Percentiles rank a stretch among this genome's conserved stretches.
Evolutionary conservation across 2,797 vertebrate species (phyloP).

Genomic region (Etheostoma nigrum): DNA sequence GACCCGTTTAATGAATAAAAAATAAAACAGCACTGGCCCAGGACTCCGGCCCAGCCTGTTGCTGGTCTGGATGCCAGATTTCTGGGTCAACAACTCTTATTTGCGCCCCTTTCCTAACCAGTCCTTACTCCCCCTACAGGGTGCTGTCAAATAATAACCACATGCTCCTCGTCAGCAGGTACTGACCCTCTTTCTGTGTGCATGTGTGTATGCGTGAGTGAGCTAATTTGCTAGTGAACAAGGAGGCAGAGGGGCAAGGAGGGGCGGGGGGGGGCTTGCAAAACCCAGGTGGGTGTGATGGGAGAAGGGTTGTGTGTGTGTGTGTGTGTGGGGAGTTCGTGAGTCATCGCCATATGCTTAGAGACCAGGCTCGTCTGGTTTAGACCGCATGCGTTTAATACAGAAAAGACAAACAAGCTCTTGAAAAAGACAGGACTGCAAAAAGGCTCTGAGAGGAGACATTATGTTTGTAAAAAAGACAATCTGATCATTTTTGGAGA

Average conservation of each 20-base stretch:
- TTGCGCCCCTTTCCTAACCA: neutral
- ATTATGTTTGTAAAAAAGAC: slow-evolving; percentile 19
- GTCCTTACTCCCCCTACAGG: slow-evolving; percentile 18
- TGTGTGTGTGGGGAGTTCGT: slow-evolving; percentile 41
- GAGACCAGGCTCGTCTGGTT: slow-evolving; percentile 69
- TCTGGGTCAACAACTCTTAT: slow-evolving; percentile 52
- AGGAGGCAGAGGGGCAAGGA: neutral
- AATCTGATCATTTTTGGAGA: slow-evolving; percentile 13
- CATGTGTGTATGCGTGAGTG: neutral
- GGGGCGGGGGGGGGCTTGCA: slow-evolving; percentile 11
- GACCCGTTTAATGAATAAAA: neutral
- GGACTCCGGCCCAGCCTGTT: slow-evolving; percentile 23
- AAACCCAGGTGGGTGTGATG: slow-evolving; percentile 70
- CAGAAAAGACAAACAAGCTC: slow-evolving; percentile 39
- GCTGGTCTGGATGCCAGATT: slow-evolving; percentile 46
- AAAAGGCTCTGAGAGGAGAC: slow-evolving; percentile 4
- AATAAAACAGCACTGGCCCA: neutral
- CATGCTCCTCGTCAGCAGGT: slow-evolving; percentile 40
- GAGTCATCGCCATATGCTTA: slow-evolving; percentile 81
- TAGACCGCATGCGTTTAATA: slow-evolving; percentile 66
- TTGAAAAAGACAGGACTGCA: slow-evolving; percentile 33
- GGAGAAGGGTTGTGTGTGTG: slow-evolving; percentile 44
- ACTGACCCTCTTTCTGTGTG: slow-evolving; percentile 15
- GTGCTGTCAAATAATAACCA: slow-evolving; percentile 60
- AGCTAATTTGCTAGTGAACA: slow-evolving; percentile 13